Base-by-base conservation (phyloP, 2,113 vertebrate genomes). In the Gadus macrocephalus region DNA sequence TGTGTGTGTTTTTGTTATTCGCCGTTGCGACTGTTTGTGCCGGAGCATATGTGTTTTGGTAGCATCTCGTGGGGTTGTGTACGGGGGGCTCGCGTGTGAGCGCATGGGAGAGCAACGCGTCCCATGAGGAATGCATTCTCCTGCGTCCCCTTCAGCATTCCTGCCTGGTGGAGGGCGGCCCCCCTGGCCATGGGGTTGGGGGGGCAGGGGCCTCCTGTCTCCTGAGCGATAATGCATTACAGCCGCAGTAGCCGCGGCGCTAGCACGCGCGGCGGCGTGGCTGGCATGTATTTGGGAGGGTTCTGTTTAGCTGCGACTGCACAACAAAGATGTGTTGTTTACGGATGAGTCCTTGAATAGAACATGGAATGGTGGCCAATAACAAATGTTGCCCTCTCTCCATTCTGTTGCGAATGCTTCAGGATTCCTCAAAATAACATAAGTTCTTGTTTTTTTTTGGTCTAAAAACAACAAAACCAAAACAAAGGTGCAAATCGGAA, bases 161-260 rank as follows among this genome's bases (percentile, higher is more conserved):
- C 72, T 78, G 65, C 69, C 80, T 83, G 81, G 82, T 82, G 77
- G 42, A 85, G 83, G 31, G 79, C 76, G 81, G 81, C 77, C 80
- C 72, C 72, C 68, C 14, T 87, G 84, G 73, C 79, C 81, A 69
- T 72, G 79, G 83, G 20, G 20, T n/a, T n/a, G 84, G 80, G 83
- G 71, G 82, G 71, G 82, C 75, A 70, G 76, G 81, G 84, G 83
- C 83, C 80, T 84, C 88, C 77, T 74, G 79, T 82, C 81, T 87
- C 80, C 83, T 73, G 73, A 69, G 62, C 78, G 71, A 78, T 88
- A 88, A 87, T 89, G 84, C 75, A 78, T 84, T 75, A 78, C 83
- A 89, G 84, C 75, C 83, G 78, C 27, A 67, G 64, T 8, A 61
- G 75, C 83, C 76, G 77, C 75, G 78, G 71, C 60, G 71, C 70